Evolutionary conservation across 2,888 invertebrate genomes (phyloP), one percentile per base, ranked within the genome.

Genomic region (Cosmorhoe ocellata): DNA sequence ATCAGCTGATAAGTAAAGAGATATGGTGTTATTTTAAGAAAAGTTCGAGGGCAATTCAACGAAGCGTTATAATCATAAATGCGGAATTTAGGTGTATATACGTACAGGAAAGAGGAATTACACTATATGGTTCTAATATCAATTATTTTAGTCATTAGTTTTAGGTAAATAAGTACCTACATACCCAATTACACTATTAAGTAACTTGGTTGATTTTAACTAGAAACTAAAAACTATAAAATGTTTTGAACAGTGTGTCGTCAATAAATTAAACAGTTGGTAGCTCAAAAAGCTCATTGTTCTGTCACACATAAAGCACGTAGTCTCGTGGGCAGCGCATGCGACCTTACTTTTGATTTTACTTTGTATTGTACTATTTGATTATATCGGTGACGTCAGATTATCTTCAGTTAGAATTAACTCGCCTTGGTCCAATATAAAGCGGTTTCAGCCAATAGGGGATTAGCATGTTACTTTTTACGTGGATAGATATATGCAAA

Each of bases 301-400:
- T 63, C 58, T 58, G 57, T 61, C 56, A 52, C 52, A 58, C 48
- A 55, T 55, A 47, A 33, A 56, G 32, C 47, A 42, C 39, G 31
- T 41, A 46, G 52, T 33, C 44, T 54, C 59, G 76, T 77, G 71
- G 73, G 75, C 63, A 66, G 76, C 64, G 60, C 64, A 54, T 63
- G 66, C 67, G 81, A 76, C 80, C 83, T 84, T 79, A 77, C 71
- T 63, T 60, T 63, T 63, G 57, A 69, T 69, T 78, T 75, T 77
- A 74, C 75, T 70, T 66, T 59, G 66, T 64, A 67, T n/a, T n/a
- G n/a, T n/a, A n/a, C n/a, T n/a, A n/a, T 75, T 76, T 67, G 64
- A 68, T 73, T 66, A 69, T 65, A 61, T 45, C 46, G 52, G 58
- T 85, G 80, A 84, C 85, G 82, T 85, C 76, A 85, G 47, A 60